Conservation (phyloP, 2,797 vertebrate genomes). For the Emys orbicularis region DNA sequence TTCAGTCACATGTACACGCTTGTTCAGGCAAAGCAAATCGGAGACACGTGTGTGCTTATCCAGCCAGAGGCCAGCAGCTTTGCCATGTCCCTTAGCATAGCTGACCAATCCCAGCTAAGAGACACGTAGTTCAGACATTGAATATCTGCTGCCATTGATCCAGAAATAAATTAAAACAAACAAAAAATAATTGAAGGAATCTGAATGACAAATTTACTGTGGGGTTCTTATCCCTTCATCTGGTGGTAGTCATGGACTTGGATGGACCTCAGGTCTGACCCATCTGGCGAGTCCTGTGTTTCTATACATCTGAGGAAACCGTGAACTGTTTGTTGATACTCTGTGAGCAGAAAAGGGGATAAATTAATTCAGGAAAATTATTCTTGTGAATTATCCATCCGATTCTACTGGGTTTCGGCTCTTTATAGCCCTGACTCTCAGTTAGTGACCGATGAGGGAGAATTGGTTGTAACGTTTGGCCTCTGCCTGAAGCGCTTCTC, state of each 20-base stretch:
- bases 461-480: neutral
- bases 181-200: neutral
- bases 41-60: neutral
- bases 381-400: slow-evolving; percentile 26
- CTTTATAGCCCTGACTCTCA: neutral
- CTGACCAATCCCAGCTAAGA: neutral
- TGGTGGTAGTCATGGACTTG: neutral
- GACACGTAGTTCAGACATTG: neutral
- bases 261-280: neutral
- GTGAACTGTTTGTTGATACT: neutral
- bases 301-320: neutral
- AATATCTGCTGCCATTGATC: neutral
- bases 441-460: neutral
- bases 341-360: neutral
- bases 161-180: neutral
- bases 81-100: neutral
- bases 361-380: neutral
- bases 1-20: neutral
- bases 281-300: neutral
- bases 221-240: neutral
- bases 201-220: neutral
- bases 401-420: neutral
- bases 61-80: neutral
- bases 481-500: neutral
- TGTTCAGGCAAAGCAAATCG: neutral